Conservation (phyloP, 2,113 vertebrate species). For the Psilopsiagon aurifrons region DNA sequence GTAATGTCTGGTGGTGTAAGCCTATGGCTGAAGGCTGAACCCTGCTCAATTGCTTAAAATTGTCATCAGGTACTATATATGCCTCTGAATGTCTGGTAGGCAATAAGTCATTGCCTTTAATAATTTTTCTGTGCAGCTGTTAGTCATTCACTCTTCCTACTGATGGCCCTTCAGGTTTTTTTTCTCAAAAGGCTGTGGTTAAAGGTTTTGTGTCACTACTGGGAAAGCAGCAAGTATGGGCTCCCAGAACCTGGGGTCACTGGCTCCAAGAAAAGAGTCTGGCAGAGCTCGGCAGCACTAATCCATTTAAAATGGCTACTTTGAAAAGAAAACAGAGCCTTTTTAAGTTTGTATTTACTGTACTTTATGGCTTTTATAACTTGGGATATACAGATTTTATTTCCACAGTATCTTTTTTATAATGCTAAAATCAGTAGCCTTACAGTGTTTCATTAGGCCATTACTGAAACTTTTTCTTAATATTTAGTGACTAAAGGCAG, state of each 20-base stretch:
- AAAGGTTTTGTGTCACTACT: constrained; percentile 17
- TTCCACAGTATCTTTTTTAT: background rate
- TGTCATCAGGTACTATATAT: constrained; percentile 19
- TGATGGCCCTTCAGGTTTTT: background rate
- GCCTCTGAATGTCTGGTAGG: background rate
- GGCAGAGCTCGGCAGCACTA: background rate
- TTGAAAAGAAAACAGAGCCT: constrained; percentile 6
- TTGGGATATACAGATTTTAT: background rate
- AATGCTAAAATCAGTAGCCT: background rate
- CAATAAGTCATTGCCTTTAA: background rate
- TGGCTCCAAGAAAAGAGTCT: constrained; percentile 40
- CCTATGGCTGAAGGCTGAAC: background rate
- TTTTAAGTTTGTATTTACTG: background rate
- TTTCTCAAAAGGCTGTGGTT: background rate
- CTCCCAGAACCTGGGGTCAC: constrained; percentile 44
- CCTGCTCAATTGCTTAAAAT: constrained; percentile 3
- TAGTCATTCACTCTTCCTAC: background rate
- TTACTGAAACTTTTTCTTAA: background rate
- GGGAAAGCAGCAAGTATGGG: background rate
- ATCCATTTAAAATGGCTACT: background rate
- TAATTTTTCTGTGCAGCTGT: constrained; percentile 5
- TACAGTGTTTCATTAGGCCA: background rate
- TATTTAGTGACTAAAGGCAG: background rate
- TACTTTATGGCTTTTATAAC: constrained; percentile 1
- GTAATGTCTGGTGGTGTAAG: background rate